These are phyloP conservation scores for Mythimna albipuncta DNA, from an alignment of 2,888 invertebrate species.

Conservation along the genomic window DNA sequence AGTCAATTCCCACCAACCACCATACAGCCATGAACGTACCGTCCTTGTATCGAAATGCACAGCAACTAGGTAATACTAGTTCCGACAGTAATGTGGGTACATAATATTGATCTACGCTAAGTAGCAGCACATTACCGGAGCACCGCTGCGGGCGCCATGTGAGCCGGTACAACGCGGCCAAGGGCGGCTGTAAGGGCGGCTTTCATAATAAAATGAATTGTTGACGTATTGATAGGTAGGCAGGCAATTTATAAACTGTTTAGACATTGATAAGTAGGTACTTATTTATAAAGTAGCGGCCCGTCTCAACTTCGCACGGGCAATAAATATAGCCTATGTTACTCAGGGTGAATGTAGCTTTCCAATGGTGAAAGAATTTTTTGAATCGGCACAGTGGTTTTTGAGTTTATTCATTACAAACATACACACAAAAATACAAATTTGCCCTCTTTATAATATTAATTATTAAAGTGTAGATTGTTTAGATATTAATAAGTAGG, in stretches of 20 bases:
- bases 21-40: background rate
- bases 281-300: too few species aligned
- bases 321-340: too few species aligned
- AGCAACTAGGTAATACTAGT: background rate
- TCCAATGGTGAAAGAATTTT: too few species aligned
- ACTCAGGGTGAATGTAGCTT: too few species aligned
- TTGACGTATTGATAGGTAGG: background rate
- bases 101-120: slow-evolving; percentile 32
- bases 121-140: slow-evolving; percentile 8
- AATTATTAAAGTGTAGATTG: background rate
- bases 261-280: background rate
- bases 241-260: background rate
- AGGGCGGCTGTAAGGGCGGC: slow-evolving; percentile 40
- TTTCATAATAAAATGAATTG: slow-evolving; percentile 20
- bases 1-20: background rate
- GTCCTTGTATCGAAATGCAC: slow-evolving; percentile 35
- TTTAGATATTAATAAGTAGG: background rate
- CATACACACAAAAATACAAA: too few species aligned
- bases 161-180: slow-evolving; percentile 36
- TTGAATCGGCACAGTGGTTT: too few species aligned
- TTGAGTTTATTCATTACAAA: too few species aligned
- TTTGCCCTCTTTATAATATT: too few species aligned
- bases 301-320: too few species aligned
- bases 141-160: slow-evolving; percentile 33
- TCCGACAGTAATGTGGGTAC: background rate